Base-by-base conservation (phyloP, 1,140 invertebrate species). In the Myzus persicae region DNA sequence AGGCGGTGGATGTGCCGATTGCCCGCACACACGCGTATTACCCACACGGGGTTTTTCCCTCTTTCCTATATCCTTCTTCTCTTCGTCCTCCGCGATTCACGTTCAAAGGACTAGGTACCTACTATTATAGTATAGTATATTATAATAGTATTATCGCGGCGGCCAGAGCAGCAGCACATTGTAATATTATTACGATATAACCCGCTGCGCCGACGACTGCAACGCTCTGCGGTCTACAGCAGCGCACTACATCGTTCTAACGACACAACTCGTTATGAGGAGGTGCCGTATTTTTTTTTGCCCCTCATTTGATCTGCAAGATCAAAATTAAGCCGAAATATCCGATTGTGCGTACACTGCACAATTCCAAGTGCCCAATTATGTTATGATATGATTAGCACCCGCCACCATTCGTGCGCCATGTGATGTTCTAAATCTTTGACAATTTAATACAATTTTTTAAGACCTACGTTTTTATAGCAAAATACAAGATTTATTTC, bases 1-100 rank as follows among this genome's bases (percentile, higher is more conserved):
- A 51, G 46, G 46, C 20, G 46, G 87, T 22, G 87, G 87, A 89
- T 89, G 46, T 89, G 85, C 31, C 44, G 42, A 89, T 51, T 24
- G 87, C 48, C 46, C n/a, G 44, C 26, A 44, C 44, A 89, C n/a
- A 88, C 36, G 36, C 20, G n/a, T 1, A 7, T 54, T 18, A 24
- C 48, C 20, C 36, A 36, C 87, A 26, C 46, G n/a, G 87, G 46
- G 20, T 2, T 87, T 24, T 89, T 38, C 31, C 31, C 59, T n/a
- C 22, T 4, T n/a, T 67, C 59, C 4, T 18, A 48, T 48, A 51
- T 36, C n/a, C 22, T 20, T 26, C 18, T 42, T 38, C n/a, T 88
- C 2, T 2, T 22, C 36, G 20, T 36, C 38, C 81, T 24, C 76
- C n/a, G 18, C n/a, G 76, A 38, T 81, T 8, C 20, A 22, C 6